Base-by-base conservation (phyloP, 2,113 vertebrate species). In the Cebidichthys violaceus region DNA sequence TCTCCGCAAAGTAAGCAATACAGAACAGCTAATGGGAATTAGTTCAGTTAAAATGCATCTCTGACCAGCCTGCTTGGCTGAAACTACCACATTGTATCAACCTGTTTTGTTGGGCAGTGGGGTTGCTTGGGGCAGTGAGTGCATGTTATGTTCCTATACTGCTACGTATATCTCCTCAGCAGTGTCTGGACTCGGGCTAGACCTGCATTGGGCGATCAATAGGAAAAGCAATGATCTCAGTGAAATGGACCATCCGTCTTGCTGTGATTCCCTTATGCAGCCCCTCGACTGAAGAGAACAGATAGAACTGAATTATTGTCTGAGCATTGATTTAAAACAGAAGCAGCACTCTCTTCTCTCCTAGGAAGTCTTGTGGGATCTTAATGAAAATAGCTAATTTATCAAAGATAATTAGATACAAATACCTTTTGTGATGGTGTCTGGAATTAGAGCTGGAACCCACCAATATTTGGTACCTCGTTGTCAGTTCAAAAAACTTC, bases 211-310 rank as follows among this genome's bases (percentile, higher is more conserved):
- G 68, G 15, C 74, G 52, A 93, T 93, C 94, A 86, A 93, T 93
- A 88, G 79, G 82, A 84, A 87, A 90, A 87, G 88, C 77, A 90
- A 92, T 90, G 84, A 91, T 92, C 85, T 84, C 37, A 45, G 86
- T 82, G 85, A 92, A 93, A 93, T 74, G 76, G 86, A 79, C 79
- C 70, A 85, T 93, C 90, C 83, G 79, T 92, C 90, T 91, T 69
- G 62, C 72, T 77, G 84, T 85, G 91, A 87, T 88, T 87, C 65
- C 62, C 90, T 86, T 78, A 79, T 64, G 31, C 81, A 73, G 75
- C 59, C 24, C 15, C 57, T 72, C 4, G 59, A 80, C 82, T 75
- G 72, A 83, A 83, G 67, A 77, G 75, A 69, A 69, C 65, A 83
- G 84, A 81, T 88, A 54, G 79, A 89, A 85, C 79, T 83, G 85